Percentiles rank a stretch among this genome's conserved stretches.
Evolutionary conservation across 2,113 vertebrate species (phyloP).

Genomic region (Colaptes auratus): DNA sequence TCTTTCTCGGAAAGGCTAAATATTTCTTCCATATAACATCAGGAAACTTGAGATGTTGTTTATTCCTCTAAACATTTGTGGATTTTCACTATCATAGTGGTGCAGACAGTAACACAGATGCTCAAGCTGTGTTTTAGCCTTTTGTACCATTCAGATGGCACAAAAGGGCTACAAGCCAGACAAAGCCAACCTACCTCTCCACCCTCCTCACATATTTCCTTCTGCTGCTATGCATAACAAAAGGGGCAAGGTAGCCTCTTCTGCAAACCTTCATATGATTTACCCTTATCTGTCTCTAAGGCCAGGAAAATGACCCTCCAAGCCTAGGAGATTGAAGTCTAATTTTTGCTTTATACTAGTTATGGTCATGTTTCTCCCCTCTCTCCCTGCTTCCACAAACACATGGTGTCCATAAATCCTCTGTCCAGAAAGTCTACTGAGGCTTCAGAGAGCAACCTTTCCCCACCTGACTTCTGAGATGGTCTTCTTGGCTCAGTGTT

Average conservation of each 20-base stretch:
- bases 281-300: background rate
- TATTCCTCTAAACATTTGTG: background rate
- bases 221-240: background rate
- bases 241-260: background rate
- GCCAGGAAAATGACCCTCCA: background rate
- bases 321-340: background rate
- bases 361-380: background rate
- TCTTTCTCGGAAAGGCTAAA: conserved; percentile 11
- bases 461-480: background rate
- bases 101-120: conserved; percentile 16
- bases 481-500: background rate
- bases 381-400: background rate
- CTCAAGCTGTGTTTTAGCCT: conserved; percentile 32
- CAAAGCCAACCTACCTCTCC: background rate
- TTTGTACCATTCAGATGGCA: background rate
- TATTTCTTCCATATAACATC: conserved; percentile 33
- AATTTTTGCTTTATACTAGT: background rate
- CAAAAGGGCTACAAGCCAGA: conserved; percentile 22
- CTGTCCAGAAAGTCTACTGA: background rate
- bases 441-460: background rate
- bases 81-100: conserved; percentile 25
- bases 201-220: background rate
- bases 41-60: conserved; percentile 25
- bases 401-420: background rate
- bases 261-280: background rate